Base-by-base conservation (phyloP, 2,888 invertebrate genomes). In the Eilema griseolum region DNA sequence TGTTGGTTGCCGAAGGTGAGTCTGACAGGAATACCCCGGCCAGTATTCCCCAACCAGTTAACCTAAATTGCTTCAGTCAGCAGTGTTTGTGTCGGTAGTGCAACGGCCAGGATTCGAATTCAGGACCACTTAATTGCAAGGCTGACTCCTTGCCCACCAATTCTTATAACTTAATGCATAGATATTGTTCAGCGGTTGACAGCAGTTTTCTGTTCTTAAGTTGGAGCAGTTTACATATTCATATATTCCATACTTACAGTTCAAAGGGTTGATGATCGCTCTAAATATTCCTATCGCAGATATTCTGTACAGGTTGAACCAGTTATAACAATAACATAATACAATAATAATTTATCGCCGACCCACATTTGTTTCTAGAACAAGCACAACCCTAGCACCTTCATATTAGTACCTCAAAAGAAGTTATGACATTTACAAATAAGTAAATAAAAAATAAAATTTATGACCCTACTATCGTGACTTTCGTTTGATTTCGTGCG, bases 381-480 rank as follows among this genome's bases (percentile, higher is more conserved):
- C 52, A 52, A 52, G 10, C 52, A 8, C 52, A n/a, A 52, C 52
- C 52, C 52, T n/a, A n/a, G n/a, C 52, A 52, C 52, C 52, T 46
- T 3, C 1, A 52, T 52, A n/a, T 52, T 52, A 52, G 52, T 52
- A n/a, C 52, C 52, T 52, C 52, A 52, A 52, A 52, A 52, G 52
- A 52, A 52, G n/a, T 52, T 52, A n/a, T 52, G 52, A 52, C 52
- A n/a, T 52, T 52, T 52, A 52, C n/a, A 52, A 52, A 52, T n/a
- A n/a, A 52, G 20, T 8, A n/a, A 10, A 52, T n/a, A n/a, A 52
- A 52, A 52, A 52, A 52, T 1, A 52, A n/a, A 1, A 46, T 46
- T 52, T 52, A n/a, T 52, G 46, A 46, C 46, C 20, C 20, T 20
- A 52, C 8, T 52, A 20, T 52, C 52, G 52, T 52, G 52, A 52